These are phyloP conservation scores for Nasonia vitripennis DNA, from an alignment of 1,140 invertebrate species.

Conservation along the genomic window DNA sequence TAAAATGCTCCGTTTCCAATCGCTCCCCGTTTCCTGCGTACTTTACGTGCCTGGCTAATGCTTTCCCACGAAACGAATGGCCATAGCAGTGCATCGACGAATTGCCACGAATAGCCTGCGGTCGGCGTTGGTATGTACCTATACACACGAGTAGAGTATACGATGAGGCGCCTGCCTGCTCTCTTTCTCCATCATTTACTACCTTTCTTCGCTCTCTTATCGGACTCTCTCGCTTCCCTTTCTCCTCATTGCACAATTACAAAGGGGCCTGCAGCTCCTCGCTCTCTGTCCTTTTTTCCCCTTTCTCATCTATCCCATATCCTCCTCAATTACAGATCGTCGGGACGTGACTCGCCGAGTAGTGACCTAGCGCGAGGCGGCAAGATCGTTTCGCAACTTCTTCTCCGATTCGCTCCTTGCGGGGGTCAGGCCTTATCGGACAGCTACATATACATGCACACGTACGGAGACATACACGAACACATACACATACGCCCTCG, in stretches of 20 bases:
- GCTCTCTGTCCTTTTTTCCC: background rate
- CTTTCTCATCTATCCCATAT: slow-evolving; percentile 47
- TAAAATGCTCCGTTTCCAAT: background rate
- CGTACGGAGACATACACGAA: background rate
- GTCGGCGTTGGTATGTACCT: background rate
- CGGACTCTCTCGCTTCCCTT: background rate
- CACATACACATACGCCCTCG: background rate
- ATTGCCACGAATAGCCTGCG: background rate
- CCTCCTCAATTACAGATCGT: slow-evolving; percentile 60
- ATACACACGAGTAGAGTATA: background rate
- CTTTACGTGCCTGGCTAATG: background rate
- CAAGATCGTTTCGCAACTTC: slow-evolving; percentile 50
- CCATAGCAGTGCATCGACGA: background rate
- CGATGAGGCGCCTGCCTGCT: background rate
- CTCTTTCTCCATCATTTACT: slow-evolving; percentile 8
- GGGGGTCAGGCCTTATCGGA: slow-evolving; percentile 9
- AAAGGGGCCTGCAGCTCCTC: background rate
- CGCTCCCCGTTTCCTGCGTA: background rate
- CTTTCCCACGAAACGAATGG: background rate
- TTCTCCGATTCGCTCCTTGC: slow-evolving; percentile 11
- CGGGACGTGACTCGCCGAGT: slow-evolving; percentile 57
- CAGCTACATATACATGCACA: background rate
- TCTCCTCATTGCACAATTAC: slow-evolving; percentile 8
- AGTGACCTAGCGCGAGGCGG: slow-evolving; percentile 42
- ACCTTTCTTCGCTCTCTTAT: background rate